phyloP scores from a whole-genome alignment of 2,797 vertebrate genomes.

The Cetoscarus ocellatus region DNA sequence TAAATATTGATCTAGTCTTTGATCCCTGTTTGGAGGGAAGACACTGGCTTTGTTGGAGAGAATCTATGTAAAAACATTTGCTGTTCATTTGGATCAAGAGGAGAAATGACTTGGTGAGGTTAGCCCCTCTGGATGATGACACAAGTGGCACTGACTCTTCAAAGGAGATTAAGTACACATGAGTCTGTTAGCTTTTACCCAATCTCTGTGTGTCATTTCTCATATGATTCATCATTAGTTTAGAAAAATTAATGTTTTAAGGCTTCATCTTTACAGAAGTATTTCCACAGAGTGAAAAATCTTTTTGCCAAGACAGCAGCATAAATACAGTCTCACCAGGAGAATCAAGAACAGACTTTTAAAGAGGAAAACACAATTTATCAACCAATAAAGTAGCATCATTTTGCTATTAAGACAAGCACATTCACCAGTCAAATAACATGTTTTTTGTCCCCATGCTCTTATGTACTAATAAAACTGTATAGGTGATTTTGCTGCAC shows the following conservation, averaged over 20 bases:
- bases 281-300: too few species aligned
- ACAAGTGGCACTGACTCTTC: slow-evolving; percentile 25
- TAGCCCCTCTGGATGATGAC: slow-evolving; percentile 11
- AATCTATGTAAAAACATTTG: background rate
- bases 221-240: slow-evolving; percentile 5
- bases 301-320: too few species aligned
- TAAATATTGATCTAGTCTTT: slow-evolving; percentile 73
- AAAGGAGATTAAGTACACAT: slow-evolving; percentile 34
- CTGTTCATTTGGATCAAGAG: slow-evolving; percentile 12
- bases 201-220: background rate
- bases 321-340: too few species aligned
- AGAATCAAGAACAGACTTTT: too few species aligned
- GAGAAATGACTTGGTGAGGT: slow-evolving; percentile 8
- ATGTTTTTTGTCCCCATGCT: too few species aligned
- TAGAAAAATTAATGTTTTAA: background rate
- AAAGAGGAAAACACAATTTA: too few species aligned
- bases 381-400: too few species aligned
- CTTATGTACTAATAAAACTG: too few species aligned
- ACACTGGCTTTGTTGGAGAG: slow-evolving; percentile 10
- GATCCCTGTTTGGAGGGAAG: slow-evolving; percentile 52
- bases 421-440: too few species aligned
- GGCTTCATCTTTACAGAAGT: background rate
- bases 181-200: slow-evolving; percentile 11
- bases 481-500: too few species aligned
- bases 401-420: too few species aligned